Evolutionary conservation across 2,113 vertebrate species (phyloP).

Genomic region (Thryonomys swinderianus): DNA sequence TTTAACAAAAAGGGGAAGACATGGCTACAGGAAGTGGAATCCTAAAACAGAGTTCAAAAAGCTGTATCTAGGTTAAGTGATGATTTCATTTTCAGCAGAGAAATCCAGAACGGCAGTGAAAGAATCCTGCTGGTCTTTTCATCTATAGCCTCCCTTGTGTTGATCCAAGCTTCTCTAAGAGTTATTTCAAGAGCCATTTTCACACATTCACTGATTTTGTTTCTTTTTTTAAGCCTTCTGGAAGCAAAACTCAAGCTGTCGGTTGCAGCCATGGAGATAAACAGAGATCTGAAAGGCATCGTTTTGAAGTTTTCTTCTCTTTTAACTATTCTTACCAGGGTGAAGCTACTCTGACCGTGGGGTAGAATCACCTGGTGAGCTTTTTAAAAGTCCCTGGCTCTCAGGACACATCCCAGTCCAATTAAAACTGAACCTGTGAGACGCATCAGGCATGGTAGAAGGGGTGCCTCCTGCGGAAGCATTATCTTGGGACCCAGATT

Average conservation of each 20-base stretch:
- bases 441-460: background rate
- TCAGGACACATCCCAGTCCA: constrained; percentile 33
- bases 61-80: constrained; percentile 60
- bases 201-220: constrained; percentile 66
- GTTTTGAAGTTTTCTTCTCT: constrained; percentile 66
- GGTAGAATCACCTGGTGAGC: constrained; percentile 46
- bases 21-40: background rate
- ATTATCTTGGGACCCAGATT: constrained; percentile 29
- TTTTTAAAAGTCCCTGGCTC: constrained; percentile 23
- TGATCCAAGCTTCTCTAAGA: constrained; percentile 58
- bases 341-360: background rate
- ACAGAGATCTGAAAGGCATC: constrained; percentile 63
- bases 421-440: background rate
- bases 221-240: constrained; percentile 71
- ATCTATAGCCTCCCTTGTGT: constrained; percentile 47
- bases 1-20: background rate
- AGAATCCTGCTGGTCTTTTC: constrained; percentile 62
- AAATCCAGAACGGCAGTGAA: constrained; percentile 37
- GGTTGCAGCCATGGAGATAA: constrained; percentile 69
- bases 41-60: constrained; percentile 24
- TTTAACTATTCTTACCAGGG: constrained; percentile 46
- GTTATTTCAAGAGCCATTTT: constrained; percentile 76
- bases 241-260: constrained; percentile 71
- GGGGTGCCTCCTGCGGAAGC: background rate
- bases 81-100: constrained; percentile 39